phyloP scores from a whole-genome alignment of 2,113 vertebrate genomes.

The Mustelus asterias region DNA sequence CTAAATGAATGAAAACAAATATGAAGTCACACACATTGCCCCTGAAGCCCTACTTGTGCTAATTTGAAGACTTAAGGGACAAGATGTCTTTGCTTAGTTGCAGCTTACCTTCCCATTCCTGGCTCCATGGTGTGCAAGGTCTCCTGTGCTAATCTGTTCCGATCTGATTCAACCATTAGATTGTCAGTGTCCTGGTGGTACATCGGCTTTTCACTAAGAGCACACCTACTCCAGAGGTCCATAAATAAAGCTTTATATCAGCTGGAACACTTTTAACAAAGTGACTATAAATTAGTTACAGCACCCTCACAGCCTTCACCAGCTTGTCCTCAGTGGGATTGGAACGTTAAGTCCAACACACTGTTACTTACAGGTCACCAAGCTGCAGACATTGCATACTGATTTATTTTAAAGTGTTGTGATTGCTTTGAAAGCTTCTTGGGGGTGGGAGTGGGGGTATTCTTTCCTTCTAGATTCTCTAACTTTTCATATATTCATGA shows the following conservation, averaged over 20 bases:
- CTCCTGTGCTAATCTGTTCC: not conserved
- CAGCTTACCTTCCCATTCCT: not conserved
- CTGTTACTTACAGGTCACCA: not conserved
- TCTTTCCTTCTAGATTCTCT: not conserved
- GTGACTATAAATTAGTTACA: slow-evolving; percentile 22
- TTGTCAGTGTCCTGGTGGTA: not conserved
- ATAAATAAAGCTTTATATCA: slow-evolving; percentile 26
- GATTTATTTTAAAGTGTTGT: slow-evolving; percentile 1
- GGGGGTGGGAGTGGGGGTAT: not conserved
- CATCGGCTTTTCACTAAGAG: slow-evolving; percentile 11
- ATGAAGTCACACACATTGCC: not conserved
- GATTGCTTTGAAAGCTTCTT: not conserved
- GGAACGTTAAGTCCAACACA: not conserved
- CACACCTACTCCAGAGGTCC: slow-evolving; percentile 11
- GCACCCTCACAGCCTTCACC: slow-evolving; percentile 1
- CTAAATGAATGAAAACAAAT: no score
- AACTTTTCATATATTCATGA: not conserved
- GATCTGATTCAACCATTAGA: not conserved
- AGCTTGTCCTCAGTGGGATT: slow-evolving; percentile 12
- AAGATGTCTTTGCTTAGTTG: not conserved
- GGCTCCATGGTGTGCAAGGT: no score
- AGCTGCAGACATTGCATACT: not conserved
- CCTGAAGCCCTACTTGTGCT: not conserved
- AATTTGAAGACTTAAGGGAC: not conserved
- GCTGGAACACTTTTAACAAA: not conserved